phyloP scores from a whole-genome alignment of 2,888 invertebrate species.

The Tolmerus cingulatus region DNA sequence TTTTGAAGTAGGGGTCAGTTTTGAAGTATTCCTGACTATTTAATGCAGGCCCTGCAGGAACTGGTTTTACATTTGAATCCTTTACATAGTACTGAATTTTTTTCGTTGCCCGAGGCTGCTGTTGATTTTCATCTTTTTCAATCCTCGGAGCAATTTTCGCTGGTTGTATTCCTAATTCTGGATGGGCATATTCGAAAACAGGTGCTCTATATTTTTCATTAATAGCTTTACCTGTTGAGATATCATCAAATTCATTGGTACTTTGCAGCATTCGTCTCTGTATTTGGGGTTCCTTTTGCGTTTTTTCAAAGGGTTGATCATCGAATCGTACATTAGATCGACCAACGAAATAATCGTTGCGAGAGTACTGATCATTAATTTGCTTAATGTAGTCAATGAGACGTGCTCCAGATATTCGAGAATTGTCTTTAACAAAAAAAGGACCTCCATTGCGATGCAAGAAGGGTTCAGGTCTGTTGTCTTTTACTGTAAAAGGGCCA shows the following conservation, averaged over 20 bases:
- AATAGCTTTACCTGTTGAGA: conserved; percentile 65
- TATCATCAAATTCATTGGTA: conserved; percentile 69
- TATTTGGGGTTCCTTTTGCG: conserved; percentile 67
- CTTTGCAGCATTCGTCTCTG: conserved; percentile 77
- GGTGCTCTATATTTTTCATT: conserved; percentile 78
- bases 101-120: conserved; percentile 49
- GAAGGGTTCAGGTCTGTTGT: conserved; percentile 65
- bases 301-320: conserved; percentile 57
- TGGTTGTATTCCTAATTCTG: conserved; percentile 79
- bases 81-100: conserved; percentile 52
- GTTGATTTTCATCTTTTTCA: conserved; percentile 47
- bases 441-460: conserved; percentile 65
- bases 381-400: conserved; percentile 73
- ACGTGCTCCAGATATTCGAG: conserved; percentile 68
- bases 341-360: conserved; percentile 69
- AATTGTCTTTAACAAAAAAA: conserved; percentile 71
- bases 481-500: conserved; percentile 71
- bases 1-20: conserved; percentile 63
- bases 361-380: conserved; percentile 72
- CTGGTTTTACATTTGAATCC: conserved; percentile 55
- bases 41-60: not conserved
- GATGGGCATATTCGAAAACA: conserved; percentile 81
- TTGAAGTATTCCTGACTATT: conserved; percentile 62
- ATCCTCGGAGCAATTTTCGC: conserved; percentile 67
- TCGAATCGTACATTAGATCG: conserved; percentile 62